phyloP scores from a whole-genome alignment of 2,113 vertebrate genomes.

The Corvus cornix region DNA sequence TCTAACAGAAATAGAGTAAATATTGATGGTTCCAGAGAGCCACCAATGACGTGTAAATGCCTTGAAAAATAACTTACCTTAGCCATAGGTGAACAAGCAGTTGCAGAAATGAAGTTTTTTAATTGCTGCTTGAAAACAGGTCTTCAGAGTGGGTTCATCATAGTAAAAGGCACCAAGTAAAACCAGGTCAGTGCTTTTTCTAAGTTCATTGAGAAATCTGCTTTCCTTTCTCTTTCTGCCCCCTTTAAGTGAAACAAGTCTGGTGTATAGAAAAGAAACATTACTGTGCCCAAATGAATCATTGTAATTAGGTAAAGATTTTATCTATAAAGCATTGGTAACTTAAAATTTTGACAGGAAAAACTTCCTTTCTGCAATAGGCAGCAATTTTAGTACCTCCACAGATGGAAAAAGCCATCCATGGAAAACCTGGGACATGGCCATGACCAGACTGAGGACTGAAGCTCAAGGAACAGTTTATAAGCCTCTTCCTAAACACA shows the following conservation, averaged over 20 bases:
- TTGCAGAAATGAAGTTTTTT: background rate
- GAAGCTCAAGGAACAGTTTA: background rate
- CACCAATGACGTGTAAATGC: background rate
- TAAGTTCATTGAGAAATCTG: background rate
- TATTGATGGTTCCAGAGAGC: conserved; percentile 4
- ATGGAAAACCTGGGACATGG: background rate
- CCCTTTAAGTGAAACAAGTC: background rate
- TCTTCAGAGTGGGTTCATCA: background rate
- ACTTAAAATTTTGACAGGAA: background rate
- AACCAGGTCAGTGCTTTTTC: background rate
- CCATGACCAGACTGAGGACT: background rate
- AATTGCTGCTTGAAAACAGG: background rate
- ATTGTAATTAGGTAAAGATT: background rate
- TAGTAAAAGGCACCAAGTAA: background rate
- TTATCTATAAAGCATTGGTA: background rate
- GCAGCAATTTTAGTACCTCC: background rate
- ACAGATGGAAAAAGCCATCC: background rate
- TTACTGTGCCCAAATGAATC: background rate
- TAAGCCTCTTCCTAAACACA: background rate
- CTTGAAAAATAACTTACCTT: background rate
- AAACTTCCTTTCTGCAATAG: background rate
- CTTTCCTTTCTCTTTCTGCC: background rate
- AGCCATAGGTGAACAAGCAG: background rate
- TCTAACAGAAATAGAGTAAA: conserved; percentile 24
- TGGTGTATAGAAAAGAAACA: background rate